Evolutionary conservation across 2,797 vertebrate species (phyloP).

Genomic region (Alca torda): DNA sequence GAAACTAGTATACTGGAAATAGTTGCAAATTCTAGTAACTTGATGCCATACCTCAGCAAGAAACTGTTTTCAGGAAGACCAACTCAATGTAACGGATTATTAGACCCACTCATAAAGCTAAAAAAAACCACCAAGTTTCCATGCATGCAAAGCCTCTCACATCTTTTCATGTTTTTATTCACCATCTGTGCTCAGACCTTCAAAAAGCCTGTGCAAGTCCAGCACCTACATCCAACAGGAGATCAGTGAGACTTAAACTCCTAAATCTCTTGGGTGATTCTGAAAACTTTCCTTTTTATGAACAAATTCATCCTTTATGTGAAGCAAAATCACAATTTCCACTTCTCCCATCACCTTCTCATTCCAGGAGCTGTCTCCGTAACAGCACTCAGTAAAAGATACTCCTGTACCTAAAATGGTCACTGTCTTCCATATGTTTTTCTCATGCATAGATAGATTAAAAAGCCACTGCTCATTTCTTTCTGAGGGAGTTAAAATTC

Average conservation of each 20-base stretch:
- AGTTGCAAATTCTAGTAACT: not conserved
- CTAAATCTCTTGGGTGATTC: not conserved
- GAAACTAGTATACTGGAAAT: not conserved
- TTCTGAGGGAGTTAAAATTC: slow-evolving; percentile 10
- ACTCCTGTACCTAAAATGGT: not conserved
- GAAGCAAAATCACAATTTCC: not conserved
- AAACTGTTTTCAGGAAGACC: not conserved
- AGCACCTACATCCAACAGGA: not conserved
- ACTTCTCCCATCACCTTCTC: not conserved
- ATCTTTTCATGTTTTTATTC: not conserved
- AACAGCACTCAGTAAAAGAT: not conserved
- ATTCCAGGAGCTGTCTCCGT: not conserved
- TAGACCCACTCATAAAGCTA: not conserved
- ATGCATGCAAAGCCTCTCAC: not conserved
- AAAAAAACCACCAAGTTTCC: not conserved
- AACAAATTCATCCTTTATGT: not conserved
- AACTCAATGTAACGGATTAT: not conserved
- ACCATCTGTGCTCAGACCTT: not conserved
- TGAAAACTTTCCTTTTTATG: not conserved
- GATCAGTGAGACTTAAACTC: not conserved
- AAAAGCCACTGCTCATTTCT: slow-evolving; percentile 5
- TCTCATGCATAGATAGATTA: not conserved
- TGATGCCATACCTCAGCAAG: not conserved
- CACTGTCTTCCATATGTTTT: not conserved
- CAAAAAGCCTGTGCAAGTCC: not conserved